Evolutionary conservation across 2,797 vertebrate species (phyloP).

Genomic region (Adelosebastes latens): DNA sequence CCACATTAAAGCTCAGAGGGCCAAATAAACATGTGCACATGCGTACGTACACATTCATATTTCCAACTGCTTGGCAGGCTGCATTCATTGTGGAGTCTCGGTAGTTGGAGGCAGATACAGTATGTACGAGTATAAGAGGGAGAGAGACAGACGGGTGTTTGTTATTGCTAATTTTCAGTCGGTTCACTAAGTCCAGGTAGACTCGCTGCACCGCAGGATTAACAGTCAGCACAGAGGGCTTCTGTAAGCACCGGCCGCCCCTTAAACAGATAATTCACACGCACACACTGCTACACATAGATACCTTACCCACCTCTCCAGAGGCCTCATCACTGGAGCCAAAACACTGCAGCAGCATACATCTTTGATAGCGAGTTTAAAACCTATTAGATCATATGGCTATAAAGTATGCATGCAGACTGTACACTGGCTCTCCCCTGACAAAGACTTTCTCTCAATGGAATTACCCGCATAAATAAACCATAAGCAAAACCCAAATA

Average conservation of each 20-base stretch:
- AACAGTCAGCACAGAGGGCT: constrained; percentile 48
- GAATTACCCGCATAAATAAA: constrained; percentile 76
- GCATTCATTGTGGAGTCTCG: constrained; percentile 47
- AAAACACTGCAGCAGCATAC: constrained; percentile 68
- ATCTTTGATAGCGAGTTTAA: constrained; percentile 74
- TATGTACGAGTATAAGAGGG: constrained; percentile 52
- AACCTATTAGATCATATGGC: constrained; percentile 73
- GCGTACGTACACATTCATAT: constrained; percentile 46
- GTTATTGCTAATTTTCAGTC: constrained; percentile 56
- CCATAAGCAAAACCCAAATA: constrained; percentile 73
- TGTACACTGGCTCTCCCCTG: constrained; percentile 52
- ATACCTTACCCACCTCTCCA: constrained; percentile 55
- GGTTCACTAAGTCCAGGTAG: constrained; percentile 49
- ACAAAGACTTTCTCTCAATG: constrained; percentile 67
- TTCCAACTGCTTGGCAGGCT: constrained; percentile 53
- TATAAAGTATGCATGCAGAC: constrained; percentile 60
- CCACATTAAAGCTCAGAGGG: constrained; percentile 50
- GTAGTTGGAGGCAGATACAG: constrained; percentile 52
- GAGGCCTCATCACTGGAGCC: constrained; percentile 72
- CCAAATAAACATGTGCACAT: constrained; percentile 56
- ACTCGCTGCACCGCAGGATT: constrained; percentile 36
- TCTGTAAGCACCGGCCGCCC: constrained; percentile 22
- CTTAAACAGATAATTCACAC: constrained; percentile 44
- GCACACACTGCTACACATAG: constrained; percentile 11
- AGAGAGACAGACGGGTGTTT: constrained; percentile 49